Base-by-base conservation (phyloP, 1,140 invertebrate species). In the Saccostrea glomerata region DNA sequence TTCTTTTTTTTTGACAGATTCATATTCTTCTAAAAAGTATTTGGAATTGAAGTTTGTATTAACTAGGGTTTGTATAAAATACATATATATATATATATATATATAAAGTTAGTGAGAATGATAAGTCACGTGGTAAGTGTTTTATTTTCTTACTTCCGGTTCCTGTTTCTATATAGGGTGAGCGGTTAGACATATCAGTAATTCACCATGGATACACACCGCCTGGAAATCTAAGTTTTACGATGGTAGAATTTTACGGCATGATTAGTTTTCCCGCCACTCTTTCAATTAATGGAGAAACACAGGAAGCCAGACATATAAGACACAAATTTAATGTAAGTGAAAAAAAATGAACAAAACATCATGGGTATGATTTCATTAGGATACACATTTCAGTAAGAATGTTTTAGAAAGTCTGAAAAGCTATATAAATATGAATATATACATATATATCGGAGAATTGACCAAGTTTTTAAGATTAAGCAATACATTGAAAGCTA, bases 241-340 rank as follows among this genome's bases (percentile, higher is more conserved):
- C 82, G 25, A 87, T 84, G 12, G 86, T 89, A 89, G 89, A 89
- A 56, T 85, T 89, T 7, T 82, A 54, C 56, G 89, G 89, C 12
- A 47, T 89, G 13, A n/a, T 86, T n/a, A 70, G 66, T n/a, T 66
- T 89, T 17, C 89, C 89, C 13, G 47, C 25, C 63, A 23, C 25
- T 12, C 15, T 89, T 23, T 77, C 25, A n/a, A 66, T 87, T n/a
- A 56, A 87, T 36, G 84, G 84, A 2, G 25, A 60, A 36, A 12
- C 17, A 36, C 25, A 82, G 3, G 56, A 58, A 36, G 17, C 86
- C 0, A 47, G 54, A n/a, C 86, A 87, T 23, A 54, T 87, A 56
- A 17, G 77, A 20, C 58, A 47, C 25, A 87, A 84, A 54, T 66
- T 47, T 47, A 56, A 60, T n/a, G 86, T 87, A 84, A 47, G 86